phyloP scores from a whole-genome alignment of 2,888 invertebrate species.

The Digitonthophagus gazella region DNA sequence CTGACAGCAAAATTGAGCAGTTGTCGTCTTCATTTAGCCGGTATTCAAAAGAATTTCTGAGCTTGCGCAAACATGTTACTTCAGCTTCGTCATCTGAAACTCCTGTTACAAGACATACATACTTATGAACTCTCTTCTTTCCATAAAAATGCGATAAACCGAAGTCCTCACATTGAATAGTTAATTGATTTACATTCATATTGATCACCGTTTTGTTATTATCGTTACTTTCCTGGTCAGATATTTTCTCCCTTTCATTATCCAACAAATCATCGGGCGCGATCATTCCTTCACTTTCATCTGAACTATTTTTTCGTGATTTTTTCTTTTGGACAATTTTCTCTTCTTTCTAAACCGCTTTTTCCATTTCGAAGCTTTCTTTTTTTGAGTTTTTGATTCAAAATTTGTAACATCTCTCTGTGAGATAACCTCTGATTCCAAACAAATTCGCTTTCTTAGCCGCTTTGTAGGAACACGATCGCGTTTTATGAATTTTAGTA shows the following conservation, averaged over 20 bases:
- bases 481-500: conserved; percentile 27
- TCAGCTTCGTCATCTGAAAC: conserved; percentile 26
- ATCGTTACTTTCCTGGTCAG: conserved; percentile 20
- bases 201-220: conserved; percentile 22
- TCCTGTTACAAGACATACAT: conserved; percentile 26
- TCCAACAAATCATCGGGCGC: conserved; percentile 26
- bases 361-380: conserved; percentile 23
- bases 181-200: conserved; percentile 23
- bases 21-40: conserved; percentile 25
- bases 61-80: conserved; percentile 26
- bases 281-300: conserved; percentile 26
- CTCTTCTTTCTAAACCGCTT: conserved; percentile 18
- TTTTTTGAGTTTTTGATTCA: conserved; percentile 23
- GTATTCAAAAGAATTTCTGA: conserved; percentile 19
- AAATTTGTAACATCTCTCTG: conserved; percentile 22
- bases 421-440: conserved; percentile 1
- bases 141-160: conserved; percentile 23
- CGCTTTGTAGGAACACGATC: conserved; percentile 26
- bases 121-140: conserved; percentile 24
- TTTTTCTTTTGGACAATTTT: conserved; percentile 22
- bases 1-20: conserved; percentile 28
- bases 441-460: conserved; percentile 26
- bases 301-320: conserved; percentile 24
- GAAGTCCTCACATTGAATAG: conserved; percentile 24
- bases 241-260: conserved; percentile 13